Percentiles rank a stretch among this genome's conserved stretches.
phyloP scores from a whole-genome alignment of 1,140 invertebrate species.

The Periplaneta americana region DNA sequence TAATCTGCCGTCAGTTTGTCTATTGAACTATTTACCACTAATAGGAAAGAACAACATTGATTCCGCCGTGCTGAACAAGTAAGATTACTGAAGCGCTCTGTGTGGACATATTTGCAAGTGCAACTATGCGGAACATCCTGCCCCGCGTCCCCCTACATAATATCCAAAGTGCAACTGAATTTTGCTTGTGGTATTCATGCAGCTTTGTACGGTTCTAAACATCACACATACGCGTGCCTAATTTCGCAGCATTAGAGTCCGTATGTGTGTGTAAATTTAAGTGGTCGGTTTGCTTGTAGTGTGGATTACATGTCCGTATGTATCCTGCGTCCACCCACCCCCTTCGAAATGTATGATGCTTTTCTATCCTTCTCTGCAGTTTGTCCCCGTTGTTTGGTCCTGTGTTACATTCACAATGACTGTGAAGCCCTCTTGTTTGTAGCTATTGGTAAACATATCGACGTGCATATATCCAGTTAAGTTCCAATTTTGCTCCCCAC shows the following conservation, averaged over 20 bases:
- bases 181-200: background rate
- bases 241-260: background rate
- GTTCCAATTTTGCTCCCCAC: background rate
- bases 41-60: background rate
- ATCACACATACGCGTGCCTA: background rate
- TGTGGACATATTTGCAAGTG: background rate
- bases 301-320: background rate
- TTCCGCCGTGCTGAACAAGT: background rate
- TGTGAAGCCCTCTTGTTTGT: background rate
- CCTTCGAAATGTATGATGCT: background rate
- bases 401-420: background rate
- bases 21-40: too few relatives aligned
- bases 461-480: background rate
- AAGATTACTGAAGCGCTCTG: background rate
- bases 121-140: background rate
- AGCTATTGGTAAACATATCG: background rate
- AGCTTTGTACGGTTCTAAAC: background rate
- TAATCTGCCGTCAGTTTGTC: background rate
- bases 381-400: background rate
- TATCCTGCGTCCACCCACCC: background rate
- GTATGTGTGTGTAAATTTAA: background rate
- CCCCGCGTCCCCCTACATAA: background rate
- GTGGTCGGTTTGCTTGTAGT: background rate
- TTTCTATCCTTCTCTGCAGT: background rate
- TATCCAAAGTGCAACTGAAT: background rate